Conservation (phyloP, 2,113 vertebrate genomes). For the Rhinolophus sinicus region DNA sequence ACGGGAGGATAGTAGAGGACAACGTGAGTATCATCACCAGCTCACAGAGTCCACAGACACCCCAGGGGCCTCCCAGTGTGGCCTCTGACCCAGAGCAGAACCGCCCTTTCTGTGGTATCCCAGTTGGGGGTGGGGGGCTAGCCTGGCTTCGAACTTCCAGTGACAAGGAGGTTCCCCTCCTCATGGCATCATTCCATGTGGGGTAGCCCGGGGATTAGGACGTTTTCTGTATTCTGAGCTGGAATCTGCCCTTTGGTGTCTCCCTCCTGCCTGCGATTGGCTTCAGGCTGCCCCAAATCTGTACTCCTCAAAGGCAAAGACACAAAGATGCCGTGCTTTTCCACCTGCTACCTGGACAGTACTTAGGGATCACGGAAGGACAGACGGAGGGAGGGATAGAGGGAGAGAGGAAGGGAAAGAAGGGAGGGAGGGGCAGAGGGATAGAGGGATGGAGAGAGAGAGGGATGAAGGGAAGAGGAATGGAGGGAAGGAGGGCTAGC, state of each 20-base stretch:
- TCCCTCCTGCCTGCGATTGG: background rate
- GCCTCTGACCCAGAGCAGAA: background rate
- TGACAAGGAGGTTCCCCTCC: background rate
- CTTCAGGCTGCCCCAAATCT: background rate
- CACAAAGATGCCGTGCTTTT: background rate
- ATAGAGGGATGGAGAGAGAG: background rate
- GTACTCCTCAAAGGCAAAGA: background rate
- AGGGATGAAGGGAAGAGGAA: fast-evolving
- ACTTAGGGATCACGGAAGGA: background rate
- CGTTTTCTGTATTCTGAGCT: background rate
- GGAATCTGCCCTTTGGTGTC: background rate
- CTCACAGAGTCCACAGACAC: background rate
- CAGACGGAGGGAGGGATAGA: background rate
- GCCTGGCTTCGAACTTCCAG: background rate
- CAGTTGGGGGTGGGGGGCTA: background rate
- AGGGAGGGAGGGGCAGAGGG: background rate
- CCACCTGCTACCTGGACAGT: background rate
- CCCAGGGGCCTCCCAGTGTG: background rate
- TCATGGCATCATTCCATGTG: background rate
- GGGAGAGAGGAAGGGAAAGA: fast-evolving
- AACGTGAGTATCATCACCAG: background rate
- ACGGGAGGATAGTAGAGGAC: background rate
- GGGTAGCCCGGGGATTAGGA: background rate
- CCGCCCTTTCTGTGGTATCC: background rate
- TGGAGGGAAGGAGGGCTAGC: background rate